Percentiles rank a stretch among this genome's conserved stretches.
phyloP scores from a whole-genome alignment of 2,113 vertebrate genomes.

The Cavia porcellus region DNA sequence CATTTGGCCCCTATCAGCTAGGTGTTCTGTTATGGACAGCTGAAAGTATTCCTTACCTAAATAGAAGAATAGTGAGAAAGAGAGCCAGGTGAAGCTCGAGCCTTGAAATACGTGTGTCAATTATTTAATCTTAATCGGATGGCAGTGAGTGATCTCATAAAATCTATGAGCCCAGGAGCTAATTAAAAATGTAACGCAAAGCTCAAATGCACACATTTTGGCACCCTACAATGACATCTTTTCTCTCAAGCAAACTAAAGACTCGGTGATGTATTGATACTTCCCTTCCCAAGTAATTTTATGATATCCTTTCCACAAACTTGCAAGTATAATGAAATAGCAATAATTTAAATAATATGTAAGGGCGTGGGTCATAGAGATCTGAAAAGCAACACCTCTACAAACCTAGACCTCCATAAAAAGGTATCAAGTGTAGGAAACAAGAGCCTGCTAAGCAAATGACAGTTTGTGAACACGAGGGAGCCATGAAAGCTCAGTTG shows the following conservation, averaged over 20 bases:
- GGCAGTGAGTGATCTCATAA: not conserved
- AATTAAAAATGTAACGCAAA: constrained; percentile 42
- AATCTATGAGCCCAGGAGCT: not conserved
- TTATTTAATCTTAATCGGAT: not conserved
- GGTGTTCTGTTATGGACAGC: not conserved
- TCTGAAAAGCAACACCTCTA: not conserved
- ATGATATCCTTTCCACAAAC: not conserved
- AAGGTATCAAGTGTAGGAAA: not conserved
- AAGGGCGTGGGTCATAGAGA: not conserved
- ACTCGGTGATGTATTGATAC: not conserved
- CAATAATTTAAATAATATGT: not conserved
- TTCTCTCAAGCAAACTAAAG: not conserved
- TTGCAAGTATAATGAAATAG: not conserved
- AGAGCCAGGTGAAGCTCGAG: not conserved
- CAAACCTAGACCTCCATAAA: not conserved
- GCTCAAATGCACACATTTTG: not conserved
- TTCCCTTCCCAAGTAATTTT: not conserved
- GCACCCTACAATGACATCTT: not conserved
- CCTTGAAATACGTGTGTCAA: not conserved
- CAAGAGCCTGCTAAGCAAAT: not conserved
- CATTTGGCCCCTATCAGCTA: not conserved
- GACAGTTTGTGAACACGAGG: not conserved
- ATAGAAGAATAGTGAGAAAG: not conserved
- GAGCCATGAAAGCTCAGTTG: not conserved
- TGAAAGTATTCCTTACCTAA: not conserved